Evolutionary conservation across 2,888 invertebrate species (phyloP).

Genomic region (Stramonita haemastoma): DNA sequence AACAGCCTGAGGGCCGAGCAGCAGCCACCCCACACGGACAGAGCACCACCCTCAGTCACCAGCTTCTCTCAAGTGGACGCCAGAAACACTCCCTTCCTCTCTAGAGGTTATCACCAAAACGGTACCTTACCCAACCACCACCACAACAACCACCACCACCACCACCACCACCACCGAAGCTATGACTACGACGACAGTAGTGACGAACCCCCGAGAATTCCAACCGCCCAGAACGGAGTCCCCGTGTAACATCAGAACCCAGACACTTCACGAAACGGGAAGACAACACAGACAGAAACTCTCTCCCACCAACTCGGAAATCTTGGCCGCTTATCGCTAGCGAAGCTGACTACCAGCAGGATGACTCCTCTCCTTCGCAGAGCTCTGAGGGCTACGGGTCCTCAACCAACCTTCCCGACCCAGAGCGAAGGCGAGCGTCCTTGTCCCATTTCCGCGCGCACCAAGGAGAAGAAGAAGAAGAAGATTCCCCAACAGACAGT

Average conservation of each 20-base stretch:
- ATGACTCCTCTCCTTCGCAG: constrained; percentile 17
- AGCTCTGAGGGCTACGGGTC: constrained; percentile 25
- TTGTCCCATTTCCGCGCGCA: not conserved
- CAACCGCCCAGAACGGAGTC: not conserved
- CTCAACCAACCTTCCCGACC: not conserved
- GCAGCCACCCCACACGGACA: not conserved
- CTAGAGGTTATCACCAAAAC: not conserved
- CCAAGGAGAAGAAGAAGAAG: not conserved
- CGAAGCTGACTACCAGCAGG: not conserved
- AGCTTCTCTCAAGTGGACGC: not conserved
- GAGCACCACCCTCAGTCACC: not conserved
- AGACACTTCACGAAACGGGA: not conserved
- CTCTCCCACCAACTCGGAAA: not conserved
- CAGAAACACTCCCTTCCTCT: not conserved
- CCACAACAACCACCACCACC: not conserved
- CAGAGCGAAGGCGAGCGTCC: not conserved
- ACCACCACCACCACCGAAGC: not conserved
- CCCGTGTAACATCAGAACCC: not conserved
- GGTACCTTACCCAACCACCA: not conserved
- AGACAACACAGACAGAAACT: not conserved
- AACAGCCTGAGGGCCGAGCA: not conserved
- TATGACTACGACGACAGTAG: not conserved
- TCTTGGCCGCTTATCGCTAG: not conserved
- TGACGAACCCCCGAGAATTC: not conserved
- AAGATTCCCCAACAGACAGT: not conserved